Percentiles rank a stretch among this genome's conserved stretches.
Conservation (phyloP, 2,888 invertebrate genomes). For the Pecten maximus region DNA sequence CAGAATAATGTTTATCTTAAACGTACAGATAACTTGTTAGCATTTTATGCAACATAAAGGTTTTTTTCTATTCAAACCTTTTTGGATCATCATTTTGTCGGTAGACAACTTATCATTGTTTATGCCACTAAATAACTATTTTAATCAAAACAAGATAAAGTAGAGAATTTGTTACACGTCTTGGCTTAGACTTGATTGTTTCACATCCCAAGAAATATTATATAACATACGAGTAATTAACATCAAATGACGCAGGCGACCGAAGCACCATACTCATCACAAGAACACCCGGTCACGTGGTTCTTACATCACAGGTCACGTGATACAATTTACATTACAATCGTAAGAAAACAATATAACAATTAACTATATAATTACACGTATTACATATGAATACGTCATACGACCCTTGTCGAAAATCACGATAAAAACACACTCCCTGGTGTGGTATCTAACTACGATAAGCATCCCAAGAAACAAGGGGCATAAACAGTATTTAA, state of each 20-base stretch:
- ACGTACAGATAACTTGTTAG: neutral
- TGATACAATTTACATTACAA: neutral
- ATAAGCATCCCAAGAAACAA: neutral
- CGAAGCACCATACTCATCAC: neutral
- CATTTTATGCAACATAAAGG: neutral
- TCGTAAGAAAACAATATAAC: neutral
- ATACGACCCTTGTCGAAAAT: neutral
- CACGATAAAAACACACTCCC: neutral
- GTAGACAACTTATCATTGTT: neutral
- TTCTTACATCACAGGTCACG: conserved; percentile 3
- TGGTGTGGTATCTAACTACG: neutral
- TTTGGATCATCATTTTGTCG: neutral
- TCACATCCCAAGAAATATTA: neutral
- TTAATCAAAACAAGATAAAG: neutral
- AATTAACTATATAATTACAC: neutral
- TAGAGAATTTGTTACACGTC: neutral
- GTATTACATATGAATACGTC: neutral
- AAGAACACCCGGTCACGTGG: neutral
- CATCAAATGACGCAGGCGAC: neutral
- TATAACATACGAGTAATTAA: neutral
- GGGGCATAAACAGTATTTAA: neutral
- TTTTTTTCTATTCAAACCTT: neutral
- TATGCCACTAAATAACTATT: neutral
- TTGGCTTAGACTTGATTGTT: neutral
- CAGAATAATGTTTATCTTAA: neutral